Conservation (phyloP, 2,888 invertebrate species). For the Anoncus sp. region DNA sequence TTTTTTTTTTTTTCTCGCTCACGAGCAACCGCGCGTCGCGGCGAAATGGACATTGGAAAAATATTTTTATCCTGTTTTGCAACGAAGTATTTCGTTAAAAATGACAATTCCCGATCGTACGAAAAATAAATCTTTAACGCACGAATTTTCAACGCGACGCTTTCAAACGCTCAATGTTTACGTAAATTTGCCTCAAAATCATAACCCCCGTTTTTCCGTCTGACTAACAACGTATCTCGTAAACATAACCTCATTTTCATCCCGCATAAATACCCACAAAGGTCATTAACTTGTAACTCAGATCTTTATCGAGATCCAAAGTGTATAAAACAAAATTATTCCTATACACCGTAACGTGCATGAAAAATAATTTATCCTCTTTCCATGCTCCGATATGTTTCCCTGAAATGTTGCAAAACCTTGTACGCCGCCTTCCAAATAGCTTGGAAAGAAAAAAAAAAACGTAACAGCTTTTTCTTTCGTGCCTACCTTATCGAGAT, state of each 20-base stretch:
- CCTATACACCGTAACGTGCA: background rate
- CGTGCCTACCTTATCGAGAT: slow-evolving; percentile 18
- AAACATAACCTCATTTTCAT: slow-evolving; percentile 74
- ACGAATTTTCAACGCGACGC: background rate
- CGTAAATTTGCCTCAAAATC: slow-evolving; percentile 3
- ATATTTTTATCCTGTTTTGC: slow-evolving; percentile 50
- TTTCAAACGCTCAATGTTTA: background rate
- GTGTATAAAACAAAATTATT: background rate
- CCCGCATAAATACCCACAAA: slow-evolving; percentile 62
- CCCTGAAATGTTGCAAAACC: background rate
- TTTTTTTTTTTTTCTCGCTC: slow-evolving; percentile 38
- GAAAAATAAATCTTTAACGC: background rate
- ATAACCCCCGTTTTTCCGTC: slow-evolving; percentile 46
- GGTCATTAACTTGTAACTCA: slow-evolving; percentile 74
- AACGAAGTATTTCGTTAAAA: slow-evolving; percentile 23
- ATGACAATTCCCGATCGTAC: background rate
- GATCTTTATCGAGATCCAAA: background rate
- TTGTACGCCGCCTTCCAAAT: background rate
- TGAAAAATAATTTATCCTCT: background rate
- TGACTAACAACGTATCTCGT: slow-evolving; percentile 66
- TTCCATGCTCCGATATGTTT: background rate
- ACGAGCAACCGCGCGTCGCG: slow-evolving; percentile 72
- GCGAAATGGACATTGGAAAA: slow-evolving; percentile 46
- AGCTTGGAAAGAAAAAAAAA: slow-evolving; percentile 12
- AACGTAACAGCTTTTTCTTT: background rate